Evolutionary conservation across 2,797 vertebrate genomes (phyloP), one percentile per base, ranked within the genome.

Genomic region (Onychomys torridus): DNA sequence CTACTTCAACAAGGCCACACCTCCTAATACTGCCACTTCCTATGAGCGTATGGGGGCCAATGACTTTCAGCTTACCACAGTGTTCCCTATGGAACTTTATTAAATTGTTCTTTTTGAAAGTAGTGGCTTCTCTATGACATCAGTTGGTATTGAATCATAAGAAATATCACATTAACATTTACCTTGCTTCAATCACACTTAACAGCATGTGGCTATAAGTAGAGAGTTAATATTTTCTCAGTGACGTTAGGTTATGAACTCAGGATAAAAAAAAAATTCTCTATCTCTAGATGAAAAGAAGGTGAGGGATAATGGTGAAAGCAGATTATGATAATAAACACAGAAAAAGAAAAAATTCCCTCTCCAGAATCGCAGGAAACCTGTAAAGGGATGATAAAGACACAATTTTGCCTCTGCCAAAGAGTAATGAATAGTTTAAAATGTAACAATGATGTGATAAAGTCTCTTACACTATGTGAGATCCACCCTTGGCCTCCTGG

Each of bases 321-420:
- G 3, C 43, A 83, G 83, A 93, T 75, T 6, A 93, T 40, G 65
- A 75, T 27, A 89, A 61, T 46, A 52, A 73, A 25, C 11, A 29
- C 25, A 25, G 29, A 40, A 89, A 90, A 81, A 59, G 89, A 89
- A 84, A 59, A 1, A 0, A 12, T 97, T 94, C 84, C 67, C 95
- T 14, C 2, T 77, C 12, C 9, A 25, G 71, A 46, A 11, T 9
- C 43, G 65, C 49, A 93, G 90, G 95, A 96, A 97, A 40, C 65
- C 90, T 97, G 90, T 75, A 46, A 0, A 6, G 67, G 1, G 2
- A 17, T 90, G 94, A 96, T 93, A 96, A 96, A 92, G 34, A 25
- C 63, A 40, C 29, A 63, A 34, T 43, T 81, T 76, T 67, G 52
- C 14, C 23, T 37, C 27, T 9, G 34, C 32, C 46, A 34, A 37